These are phyloP conservation scores for Piprites chloris DNA, from an alignment of 2,113 vertebrate species.

Conservation along the genomic window DNA sequence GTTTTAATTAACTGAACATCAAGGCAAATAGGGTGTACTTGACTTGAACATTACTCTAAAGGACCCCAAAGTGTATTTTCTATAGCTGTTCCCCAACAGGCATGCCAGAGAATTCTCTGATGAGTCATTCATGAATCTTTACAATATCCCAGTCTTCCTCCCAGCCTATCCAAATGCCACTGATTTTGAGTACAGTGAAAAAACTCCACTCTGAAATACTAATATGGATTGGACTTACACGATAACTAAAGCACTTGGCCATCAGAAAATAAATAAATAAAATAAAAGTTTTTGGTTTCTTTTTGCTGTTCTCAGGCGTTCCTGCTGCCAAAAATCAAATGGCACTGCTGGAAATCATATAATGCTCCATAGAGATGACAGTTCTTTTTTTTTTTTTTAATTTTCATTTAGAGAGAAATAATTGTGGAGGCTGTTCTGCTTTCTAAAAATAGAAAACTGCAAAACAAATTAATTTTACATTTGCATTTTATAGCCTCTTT, in stretches of 20 bases:
- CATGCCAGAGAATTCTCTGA: not conserved
- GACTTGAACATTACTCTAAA: not conserved
- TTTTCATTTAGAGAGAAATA: not conserved
- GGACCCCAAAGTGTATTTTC: not conserved
- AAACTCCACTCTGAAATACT: not conserved
- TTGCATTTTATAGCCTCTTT: not conserved
- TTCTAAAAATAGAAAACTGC: constrained; percentile 10
- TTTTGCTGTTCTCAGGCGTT: not conserved
- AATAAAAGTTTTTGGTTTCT: not conserved
- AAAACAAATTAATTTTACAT: constrained; percentile 20
- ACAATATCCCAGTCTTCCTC: not conserved
- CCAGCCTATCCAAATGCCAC: not conserved
- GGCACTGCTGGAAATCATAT: not conserved
- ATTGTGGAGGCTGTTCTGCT: not conserved
- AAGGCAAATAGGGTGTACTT: not conserved
- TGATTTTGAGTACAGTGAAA: not conserved
- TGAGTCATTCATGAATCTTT: not conserved
- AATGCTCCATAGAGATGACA: not conserved
- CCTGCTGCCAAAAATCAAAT: constrained; percentile 1
- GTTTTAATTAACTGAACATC: not conserved
- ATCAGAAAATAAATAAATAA: not conserved
- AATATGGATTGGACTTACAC: not conserved
- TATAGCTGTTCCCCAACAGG: not conserved
- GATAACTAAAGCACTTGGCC: not conserved
- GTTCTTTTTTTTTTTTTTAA: not conserved